Percentiles rank a stretch among this genome's conserved stretches.
phyloP scores from a whole-genome alignment of 2,888 invertebrate species.

The Drosophila eohydei region DNA sequence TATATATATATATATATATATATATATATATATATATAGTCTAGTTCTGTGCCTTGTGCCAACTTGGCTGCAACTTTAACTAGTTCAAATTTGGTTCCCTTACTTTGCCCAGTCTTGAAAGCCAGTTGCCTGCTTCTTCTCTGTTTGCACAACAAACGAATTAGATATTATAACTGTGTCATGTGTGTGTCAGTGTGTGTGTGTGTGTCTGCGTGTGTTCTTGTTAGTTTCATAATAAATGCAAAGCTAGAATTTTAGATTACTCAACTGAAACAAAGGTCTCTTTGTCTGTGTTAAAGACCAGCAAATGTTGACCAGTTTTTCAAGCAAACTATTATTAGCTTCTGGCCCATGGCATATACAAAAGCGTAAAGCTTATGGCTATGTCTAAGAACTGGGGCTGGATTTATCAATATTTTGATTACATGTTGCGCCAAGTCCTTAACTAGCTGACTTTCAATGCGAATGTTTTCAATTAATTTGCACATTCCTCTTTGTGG shows the following conservation, averaged over 20 bases:
- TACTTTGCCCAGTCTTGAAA: constrained; percentile 9
- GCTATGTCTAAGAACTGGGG: background rate
- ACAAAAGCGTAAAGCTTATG: background rate
- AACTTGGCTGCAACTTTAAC: constrained; percentile 46
- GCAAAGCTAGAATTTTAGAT: constrained; percentile 17
- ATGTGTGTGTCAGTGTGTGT: constrained; percentile 3
- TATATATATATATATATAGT: constrained; percentile 1
- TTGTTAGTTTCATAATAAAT: constrained; percentile 14
- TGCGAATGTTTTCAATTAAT: background rate
- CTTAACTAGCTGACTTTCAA: too few species aligned
- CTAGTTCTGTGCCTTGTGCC: constrained; percentile 6
- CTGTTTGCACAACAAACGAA: constrained; percentile 21
- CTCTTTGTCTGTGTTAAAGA: constrained; percentile 1
- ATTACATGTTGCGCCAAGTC: background rate
- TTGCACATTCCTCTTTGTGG: background rate
- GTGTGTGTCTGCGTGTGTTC: background rate
- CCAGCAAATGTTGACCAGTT: background rate
- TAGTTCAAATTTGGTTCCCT: constrained; percentile 27
- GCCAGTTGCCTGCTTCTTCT: constrained; percentile 19
- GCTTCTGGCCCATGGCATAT: background rate
- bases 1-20: background rate
- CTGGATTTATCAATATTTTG: background rate
- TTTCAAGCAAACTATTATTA: constrained; percentile 1
- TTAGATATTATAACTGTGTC: constrained; percentile 21
- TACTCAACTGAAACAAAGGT: constrained; percentile 10